Evolutionary conservation across 2,113 vertebrate genomes (phyloP).

Genomic region (Gymnorhina tibicen): DNA sequence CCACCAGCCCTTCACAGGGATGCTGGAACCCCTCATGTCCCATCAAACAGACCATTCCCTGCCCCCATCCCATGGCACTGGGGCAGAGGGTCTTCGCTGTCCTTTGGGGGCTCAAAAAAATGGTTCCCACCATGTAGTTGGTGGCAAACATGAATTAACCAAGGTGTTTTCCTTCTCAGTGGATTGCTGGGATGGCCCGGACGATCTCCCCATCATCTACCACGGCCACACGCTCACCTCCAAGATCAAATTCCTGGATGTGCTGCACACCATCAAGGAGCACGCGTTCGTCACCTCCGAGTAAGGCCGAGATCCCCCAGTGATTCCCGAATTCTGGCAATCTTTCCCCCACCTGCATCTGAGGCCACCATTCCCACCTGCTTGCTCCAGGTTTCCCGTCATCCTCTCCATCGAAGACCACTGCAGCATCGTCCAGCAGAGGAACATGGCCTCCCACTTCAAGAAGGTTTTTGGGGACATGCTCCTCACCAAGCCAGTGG

Average conservation of each 20-base stretch:
- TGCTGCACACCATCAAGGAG: slow-evolving; percentile 87
- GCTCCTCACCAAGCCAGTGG: slow-evolving; percentile 84
- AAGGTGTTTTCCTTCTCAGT: slow-evolving; percentile 55
- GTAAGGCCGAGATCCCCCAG: slow-evolving; percentile 44
- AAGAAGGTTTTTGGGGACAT: slow-evolving; percentile 89
- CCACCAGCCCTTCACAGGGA: not conserved
- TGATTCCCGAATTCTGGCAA: fast-evolving
- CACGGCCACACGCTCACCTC: slow-evolving; percentile 87
- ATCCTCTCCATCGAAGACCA: slow-evolving; percentile 88
- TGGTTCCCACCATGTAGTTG: fast-evolving
- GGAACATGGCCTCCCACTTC: slow-evolving; percentile 88
- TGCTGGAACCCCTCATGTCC: not conserved
- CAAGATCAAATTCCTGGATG: slow-evolving; percentile 89
- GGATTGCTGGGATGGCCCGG: slow-evolving; percentile 89
- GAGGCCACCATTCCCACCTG: not conserved
- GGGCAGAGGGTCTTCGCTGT: not conserved
- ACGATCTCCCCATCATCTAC: slow-evolving; percentile 88
- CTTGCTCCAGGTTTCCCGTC: slow-evolving; percentile 77
- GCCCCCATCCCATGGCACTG: fast-evolving
- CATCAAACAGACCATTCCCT: not conserved
- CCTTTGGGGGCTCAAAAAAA: not conserved
- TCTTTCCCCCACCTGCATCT: fast-evolving
- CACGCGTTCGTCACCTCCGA: slow-evolving; percentile 85
- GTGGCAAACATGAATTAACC: not conserved
- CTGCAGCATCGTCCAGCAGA: slow-evolving; percentile 88